Percentiles rank a stretch among this genome's conserved stretches.
phyloP scores from a whole-genome alignment of 92 coral and sea anemone genomes.

The Chrysogorgia sp. region DNA sequence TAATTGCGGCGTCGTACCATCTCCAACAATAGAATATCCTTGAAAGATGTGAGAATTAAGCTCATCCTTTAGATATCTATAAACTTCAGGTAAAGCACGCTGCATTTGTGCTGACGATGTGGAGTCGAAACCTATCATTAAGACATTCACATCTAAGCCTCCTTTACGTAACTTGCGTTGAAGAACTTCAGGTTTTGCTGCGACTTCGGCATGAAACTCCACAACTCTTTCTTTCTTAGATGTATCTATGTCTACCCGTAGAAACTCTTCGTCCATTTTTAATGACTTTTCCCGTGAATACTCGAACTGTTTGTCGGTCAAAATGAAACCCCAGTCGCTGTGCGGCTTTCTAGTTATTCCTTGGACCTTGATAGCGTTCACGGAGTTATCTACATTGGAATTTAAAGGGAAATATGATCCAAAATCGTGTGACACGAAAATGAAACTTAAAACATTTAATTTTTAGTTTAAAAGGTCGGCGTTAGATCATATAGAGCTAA shows the following conservation, averaged over 20 bases:
- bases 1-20: conserved; percentile 94
- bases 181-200: conserved; percentile 66
- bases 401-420: not conserved
- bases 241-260: conserved; percentile 68
- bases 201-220: conserved; percentile 85
- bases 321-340: conserved; percentile 70
- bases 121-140: conserved; percentile 90
- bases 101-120: conserved; percentile 76
- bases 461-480: too few species aligned
- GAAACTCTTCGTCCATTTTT: conserved; percentile 71
- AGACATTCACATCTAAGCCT: conserved; percentile 78
- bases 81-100: conserved; percentile 79
- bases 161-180: conserved; percentile 42
- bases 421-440: not conserved
- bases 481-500: too few species aligned
- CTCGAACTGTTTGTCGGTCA: conserved; percentile 34
- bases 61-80: conserved; percentile 68
- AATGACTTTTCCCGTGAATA: conserved; percentile 23
- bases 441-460: not conserved
- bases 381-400: not conserved
- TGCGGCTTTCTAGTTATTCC: conserved; percentile 60
- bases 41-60: conserved; percentile 69
- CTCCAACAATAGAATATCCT: conserved; percentile 90
- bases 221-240: conserved; percentile 60
- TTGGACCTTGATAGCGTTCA: conserved; percentile 32